These are phyloP conservation scores for Penaeus japonicus DNA, from an alignment of 1,140 invertebrate genomes.

Conservation along the genomic window DNA sequence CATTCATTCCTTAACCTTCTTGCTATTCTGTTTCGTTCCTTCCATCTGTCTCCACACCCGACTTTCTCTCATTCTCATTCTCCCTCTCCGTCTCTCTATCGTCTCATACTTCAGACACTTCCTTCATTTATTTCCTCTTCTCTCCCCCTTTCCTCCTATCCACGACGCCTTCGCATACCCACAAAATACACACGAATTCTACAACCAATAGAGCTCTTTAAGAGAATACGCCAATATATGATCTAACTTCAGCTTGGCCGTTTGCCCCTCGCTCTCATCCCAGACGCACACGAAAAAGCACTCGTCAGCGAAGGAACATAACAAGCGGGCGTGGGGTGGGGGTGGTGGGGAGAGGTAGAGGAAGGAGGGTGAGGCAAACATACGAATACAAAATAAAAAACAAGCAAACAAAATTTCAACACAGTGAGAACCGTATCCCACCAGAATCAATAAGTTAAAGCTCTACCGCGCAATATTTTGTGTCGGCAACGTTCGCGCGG, in stretches of 20 bases:
- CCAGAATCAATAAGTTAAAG: no score
- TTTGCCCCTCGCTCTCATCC: no score
- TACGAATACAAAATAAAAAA: background rate
- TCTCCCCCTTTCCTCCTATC: background rate
- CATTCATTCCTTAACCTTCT: background rate
- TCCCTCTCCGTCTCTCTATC: no score
- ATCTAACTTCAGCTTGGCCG: background rate
- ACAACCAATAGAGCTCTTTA: background rate
- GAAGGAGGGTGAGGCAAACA: background rate
- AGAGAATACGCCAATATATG: background rate
- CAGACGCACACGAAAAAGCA: no score
- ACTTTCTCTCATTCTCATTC: no score
- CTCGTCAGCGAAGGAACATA: background rate
- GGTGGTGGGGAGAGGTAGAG: no score
- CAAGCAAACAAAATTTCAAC: background rate
- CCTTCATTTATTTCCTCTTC: background rate
- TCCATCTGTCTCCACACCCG: no score
- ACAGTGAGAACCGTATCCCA: background rate
- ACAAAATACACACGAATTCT: no score
- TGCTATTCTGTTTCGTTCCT: background rate
- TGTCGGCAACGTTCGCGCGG: no score
- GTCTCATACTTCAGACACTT: background rate
- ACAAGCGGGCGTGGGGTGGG: background rate
- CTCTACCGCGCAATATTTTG: no score
- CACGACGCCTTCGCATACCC: no score